These are phyloP conservation scores for Tor tambroides DNA, from an alignment of 2,113 vertebrate genomes.

Conservation along the genomic window DNA sequence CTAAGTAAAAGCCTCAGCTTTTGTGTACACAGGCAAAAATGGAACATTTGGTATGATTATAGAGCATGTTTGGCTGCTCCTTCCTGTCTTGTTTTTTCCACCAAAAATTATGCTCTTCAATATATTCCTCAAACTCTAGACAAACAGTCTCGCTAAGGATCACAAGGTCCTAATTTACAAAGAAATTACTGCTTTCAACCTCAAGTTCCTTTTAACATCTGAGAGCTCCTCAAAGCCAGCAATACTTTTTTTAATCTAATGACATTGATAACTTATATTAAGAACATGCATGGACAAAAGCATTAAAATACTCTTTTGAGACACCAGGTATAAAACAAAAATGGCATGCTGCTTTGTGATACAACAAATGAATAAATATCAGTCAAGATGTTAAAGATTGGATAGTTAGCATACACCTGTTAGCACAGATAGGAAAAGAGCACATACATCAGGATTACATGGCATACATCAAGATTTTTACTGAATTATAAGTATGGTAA, in stretches of 20 bases:
- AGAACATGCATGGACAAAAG: not conserved
- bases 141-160: not conserved
- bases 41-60: not conserved
- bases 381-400: not conserved
- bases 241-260: not conserved
- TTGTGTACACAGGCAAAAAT: not conserved
- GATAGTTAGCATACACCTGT: not conserved
- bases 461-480: not conserved
- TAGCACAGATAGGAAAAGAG: not conserved
- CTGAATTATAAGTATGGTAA: not conserved
- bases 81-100: not conserved
- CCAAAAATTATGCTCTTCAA: not conserved
- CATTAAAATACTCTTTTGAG: not conserved
- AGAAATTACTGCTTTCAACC: not conserved
- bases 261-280: not conserved
- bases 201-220: too few relatives aligned
- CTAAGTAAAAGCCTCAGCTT: conserved; percentile 11
- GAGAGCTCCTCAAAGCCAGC: too few relatives aligned
- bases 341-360: not conserved
- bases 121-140: not conserved
- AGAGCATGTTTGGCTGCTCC: not conserved
- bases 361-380: not conserved
- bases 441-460: not conserved
- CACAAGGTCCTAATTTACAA: not conserved
- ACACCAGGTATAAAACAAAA: not conserved